phyloP scores from a whole-genome alignment of 2,113 vertebrate species.

The Todiramphus chloris region DNA sequence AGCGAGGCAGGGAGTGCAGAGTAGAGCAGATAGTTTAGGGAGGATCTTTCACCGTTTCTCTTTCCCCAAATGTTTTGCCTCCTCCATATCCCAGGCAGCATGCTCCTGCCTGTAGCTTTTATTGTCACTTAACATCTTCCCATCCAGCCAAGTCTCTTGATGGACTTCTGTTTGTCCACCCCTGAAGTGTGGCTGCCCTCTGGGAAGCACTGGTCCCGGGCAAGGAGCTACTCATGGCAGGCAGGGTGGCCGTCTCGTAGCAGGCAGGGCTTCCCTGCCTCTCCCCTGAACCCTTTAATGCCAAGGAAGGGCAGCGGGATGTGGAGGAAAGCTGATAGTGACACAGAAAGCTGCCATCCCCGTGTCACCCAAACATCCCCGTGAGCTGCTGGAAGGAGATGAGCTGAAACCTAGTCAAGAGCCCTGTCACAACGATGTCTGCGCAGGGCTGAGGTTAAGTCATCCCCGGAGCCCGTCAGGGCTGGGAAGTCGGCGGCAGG shows the following conservation, averaged over 20 bases:
- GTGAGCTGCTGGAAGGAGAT: conserved; percentile 43
- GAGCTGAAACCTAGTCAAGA: conserved; percentile 38
- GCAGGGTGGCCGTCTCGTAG: not conserved
- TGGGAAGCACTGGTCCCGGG: not conserved
- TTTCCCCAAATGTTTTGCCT: not conserved
- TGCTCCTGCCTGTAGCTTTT: not conserved
- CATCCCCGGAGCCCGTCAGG: conserved; percentile 44
- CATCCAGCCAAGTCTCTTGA: not conserved
- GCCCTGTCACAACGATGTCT: conserved; percentile 52
- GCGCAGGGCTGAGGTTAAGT: conserved; percentile 15
- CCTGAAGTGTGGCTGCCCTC: not conserved
- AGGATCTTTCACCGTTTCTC: not conserved
- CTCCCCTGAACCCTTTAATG: not conserved
- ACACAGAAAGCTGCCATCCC: not conserved
- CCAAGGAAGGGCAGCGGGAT: not conserved
- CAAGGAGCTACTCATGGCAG: not conserved
- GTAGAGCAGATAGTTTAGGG: not conserved
- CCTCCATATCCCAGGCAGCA: not conserved
- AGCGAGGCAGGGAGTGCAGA: not conserved
- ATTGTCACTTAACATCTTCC: not conserved
- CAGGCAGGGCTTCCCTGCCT: conserved; percentile 23
- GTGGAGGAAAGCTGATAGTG: not conserved
- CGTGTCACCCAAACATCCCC: not conserved
- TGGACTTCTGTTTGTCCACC: not conserved
- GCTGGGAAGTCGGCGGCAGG: conserved; percentile 24